Conservation (phyloP, 2,797 vertebrate genomes). For the Pseudochirops corinnae region DNA sequence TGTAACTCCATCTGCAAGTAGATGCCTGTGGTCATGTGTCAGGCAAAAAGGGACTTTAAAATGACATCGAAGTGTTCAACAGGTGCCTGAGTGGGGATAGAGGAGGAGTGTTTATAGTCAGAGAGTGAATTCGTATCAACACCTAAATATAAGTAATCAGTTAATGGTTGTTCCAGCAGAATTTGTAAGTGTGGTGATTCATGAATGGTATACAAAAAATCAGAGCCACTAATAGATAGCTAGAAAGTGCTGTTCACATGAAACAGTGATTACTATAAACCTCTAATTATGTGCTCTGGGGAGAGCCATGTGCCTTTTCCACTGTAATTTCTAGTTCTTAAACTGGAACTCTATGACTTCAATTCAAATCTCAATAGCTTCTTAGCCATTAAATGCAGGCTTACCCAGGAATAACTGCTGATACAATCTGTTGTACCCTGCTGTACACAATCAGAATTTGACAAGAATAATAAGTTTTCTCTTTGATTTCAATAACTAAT, state of each 20-base stretch:
- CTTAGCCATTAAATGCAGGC: slow-evolving; percentile 77
- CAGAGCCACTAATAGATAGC: slow-evolving; percentile 59
- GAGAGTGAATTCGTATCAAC: slow-evolving; percentile 51
- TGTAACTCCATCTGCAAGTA: neutral
- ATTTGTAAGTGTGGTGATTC: slow-evolving; percentile 47
- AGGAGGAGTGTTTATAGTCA: slow-evolving; percentile 43
- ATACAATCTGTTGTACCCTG: slow-evolving; percentile 62
- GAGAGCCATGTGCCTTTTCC: slow-evolving; percentile 73
- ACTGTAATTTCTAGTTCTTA: slow-evolving; percentile 81
- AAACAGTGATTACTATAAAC: slow-evolving; percentile 76
- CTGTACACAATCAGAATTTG: slow-evolving; percentile 64
- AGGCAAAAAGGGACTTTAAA: slow-evolving; percentile 22
- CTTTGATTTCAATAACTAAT: slow-evolving; percentile 67
- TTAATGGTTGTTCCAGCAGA: slow-evolving; percentile 60
- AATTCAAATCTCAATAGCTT: slow-evolving; percentile 80
- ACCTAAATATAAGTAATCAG: slow-evolving; percentile 41
- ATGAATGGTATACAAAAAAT: slow-evolving; percentile 58
- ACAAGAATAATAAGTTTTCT: slow-evolving; percentile 70
- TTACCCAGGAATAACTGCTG: slow-evolving; percentile 69
- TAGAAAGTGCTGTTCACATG: slow-evolving; percentile 69
- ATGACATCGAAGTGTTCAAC: slow-evolving; percentile 22
- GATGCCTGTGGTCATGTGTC: neutral
- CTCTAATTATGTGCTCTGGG: slow-evolving; percentile 80
- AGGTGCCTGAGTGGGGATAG: neutral
- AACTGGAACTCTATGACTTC: slow-evolving; percentile 77